Evolutionary conservation across 2,113 vertebrate species (phyloP), one percentile per base, ranked within the genome.

Genomic region (Chiloscyllium plagiosum): DNA sequence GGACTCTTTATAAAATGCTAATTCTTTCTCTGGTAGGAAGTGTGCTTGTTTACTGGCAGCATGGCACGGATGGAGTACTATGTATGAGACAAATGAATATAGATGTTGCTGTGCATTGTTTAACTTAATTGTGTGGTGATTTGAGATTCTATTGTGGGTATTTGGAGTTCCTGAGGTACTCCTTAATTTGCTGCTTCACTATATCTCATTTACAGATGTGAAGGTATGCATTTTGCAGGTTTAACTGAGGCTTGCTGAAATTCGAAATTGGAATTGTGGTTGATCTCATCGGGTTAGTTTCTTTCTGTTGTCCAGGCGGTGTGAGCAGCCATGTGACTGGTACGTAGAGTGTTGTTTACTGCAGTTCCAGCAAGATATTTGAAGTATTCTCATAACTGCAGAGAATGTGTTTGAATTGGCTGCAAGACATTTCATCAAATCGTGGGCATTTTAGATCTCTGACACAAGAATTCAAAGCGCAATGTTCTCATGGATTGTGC

Each of bases 201-300:
- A 33, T 83, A 83, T 42, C 37, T 83, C 78, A 83, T 83, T 87
- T 22, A 87, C 22, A 50, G 85, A 52, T 87, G 47, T 87, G 85
- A 87, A 83, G 78, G n/a, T 83, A 13, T 89, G 52, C 3, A 29
- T 33, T 29, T 89, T 33, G 50, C 52, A 61, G 50, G 50, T 61
- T 56, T 42, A 83, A n/a, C 78, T 83, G 78, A 83, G 78, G n/a
- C 78, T 89, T 61, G 86, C 86, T 89, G 24, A 89, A 89, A 56
- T 89, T 89, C 56, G 86, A 33, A 56, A 29, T 50, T 52, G 26
- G 56, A 89, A 33, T 15, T 65, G 78, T 66, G 33, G 89, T 33
- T 33, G 13, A 92, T 66, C 33, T 92, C 56, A 92, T 92, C 6
- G 89, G 33, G 15, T 66, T 92, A 65, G 89, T 37, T 92, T 92